Conservation (phyloP, 2,888 invertebrate species). For the Dysmachus trigonus region DNA sequence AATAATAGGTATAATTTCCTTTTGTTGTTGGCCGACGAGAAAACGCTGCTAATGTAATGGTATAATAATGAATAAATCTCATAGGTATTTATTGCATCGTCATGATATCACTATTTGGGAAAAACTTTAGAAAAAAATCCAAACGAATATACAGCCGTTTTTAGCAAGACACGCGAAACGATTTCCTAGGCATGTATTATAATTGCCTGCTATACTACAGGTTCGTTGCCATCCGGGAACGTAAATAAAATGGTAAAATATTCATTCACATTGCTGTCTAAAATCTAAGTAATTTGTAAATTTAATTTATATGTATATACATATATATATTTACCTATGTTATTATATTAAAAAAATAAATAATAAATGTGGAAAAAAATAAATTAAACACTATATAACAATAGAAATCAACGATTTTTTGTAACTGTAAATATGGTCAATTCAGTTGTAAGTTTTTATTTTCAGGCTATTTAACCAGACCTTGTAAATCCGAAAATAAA, state of each 20-base stretch:
- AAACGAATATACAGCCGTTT: not conserved
- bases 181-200: not conserved
- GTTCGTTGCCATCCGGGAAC: not conserved
- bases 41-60: too few relatives aligned
- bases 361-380: not conserved
- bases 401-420: not conserved
- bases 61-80: too few relatives aligned
- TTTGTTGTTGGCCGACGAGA: too few relatives aligned
- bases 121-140: too few relatives aligned
- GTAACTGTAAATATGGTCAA: not conserved
- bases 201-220: not conserved
- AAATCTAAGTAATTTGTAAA: too few relatives aligned
- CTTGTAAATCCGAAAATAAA: too few relatives aligned
- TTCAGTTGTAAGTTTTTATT: not conserved
- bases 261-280: not conserved
- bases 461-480: not conserved
- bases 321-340: too few relatives aligned
- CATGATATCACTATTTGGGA: too few relatives aligned
- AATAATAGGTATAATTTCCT: too few relatives aligned
- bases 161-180: not conserved
- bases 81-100: too few relatives aligned
- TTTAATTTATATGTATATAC: too few relatives aligned
- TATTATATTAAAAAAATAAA: not conserved
- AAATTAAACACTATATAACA: not conserved
- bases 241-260: not conserved